phyloP scores from a whole-genome alignment of 1,140 invertebrate genomes.

The Tyrophagus putrescentiae region DNA sequence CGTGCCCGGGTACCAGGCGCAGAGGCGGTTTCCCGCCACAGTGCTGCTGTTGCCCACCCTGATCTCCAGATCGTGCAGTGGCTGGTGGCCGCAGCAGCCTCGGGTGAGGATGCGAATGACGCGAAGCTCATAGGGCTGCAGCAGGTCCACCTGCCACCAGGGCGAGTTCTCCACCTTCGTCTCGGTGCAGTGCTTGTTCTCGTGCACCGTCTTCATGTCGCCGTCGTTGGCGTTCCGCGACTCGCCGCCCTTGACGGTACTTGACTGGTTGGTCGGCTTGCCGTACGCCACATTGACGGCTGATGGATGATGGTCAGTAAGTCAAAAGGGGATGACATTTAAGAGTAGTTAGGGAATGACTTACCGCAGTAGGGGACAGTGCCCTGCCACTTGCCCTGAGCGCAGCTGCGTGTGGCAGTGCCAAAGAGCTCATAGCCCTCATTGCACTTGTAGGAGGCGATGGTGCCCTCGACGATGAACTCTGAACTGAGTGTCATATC shows the following conservation, averaged over 20 bases:
- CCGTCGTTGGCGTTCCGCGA: slow-evolving; percentile 72
- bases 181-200: slow-evolving; percentile 69
- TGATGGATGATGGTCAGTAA: slow-evolving; percentile 11
- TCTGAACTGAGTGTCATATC: slow-evolving; percentile 42
- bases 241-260: slow-evolving; percentile 56
- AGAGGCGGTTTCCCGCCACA: slow-evolving; percentile 67
- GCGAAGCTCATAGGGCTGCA: slow-evolving; percentile 62
- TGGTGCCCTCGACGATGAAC: slow-evolving; percentile 38
- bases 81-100: slow-evolving; percentile 70
- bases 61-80: slow-evolving; percentile 77
- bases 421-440: slow-evolving; percentile 57
- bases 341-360: slow-evolving; percentile 23
- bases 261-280: slow-evolving; percentile 71
- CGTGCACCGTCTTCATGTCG: slow-evolving; percentile 60
- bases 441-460: slow-evolving; percentile 63
- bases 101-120: slow-evolving; percentile 68
- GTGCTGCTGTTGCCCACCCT: slow-evolving; percentile 73
- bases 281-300: slow-evolving; percentile 58
- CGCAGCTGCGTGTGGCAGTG: slow-evolving; percentile 52
- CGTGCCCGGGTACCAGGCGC: slow-evolving; percentile 82
- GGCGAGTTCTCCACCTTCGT: slow-evolving; percentile 70
- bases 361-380: slow-evolving; percentile 68
- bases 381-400: slow-evolving; percentile 55
- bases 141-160: slow-evolving; percentile 77
- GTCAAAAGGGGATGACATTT: background rate